phyloP scores from a whole-genome alignment of 2,113 vertebrate species.

The Anser brachyrhynchus region DNA sequence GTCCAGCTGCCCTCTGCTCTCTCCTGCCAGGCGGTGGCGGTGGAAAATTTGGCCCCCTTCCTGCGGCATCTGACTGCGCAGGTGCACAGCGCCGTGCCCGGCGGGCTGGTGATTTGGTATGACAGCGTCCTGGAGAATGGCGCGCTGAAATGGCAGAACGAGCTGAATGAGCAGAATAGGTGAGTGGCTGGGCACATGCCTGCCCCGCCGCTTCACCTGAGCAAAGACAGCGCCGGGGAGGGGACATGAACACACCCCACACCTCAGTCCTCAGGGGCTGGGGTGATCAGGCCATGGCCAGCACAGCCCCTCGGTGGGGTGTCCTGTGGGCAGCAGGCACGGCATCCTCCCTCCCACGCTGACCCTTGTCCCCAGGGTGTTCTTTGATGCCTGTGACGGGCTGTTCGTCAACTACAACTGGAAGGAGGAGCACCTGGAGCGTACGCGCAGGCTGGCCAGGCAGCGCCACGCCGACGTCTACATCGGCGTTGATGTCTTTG shows the following conservation, averaged over 20 bases:
- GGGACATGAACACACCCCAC: not conserved
- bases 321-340: fast-evolving
- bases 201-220: fast-evolving
- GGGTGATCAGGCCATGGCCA: fast-evolving
- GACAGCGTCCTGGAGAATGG: conserved; percentile 87
- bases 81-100: conserved; percentile 79
- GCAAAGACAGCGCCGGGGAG: fast-evolving
- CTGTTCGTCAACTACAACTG: conserved; percentile 99
- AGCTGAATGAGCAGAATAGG: conserved; percentile 89
- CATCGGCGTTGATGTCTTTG: conserved; percentile 92
- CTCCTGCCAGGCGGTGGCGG: conserved; percentile 72
- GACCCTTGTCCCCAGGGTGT: conserved; percentile 73
- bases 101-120: conserved; percentile 91
- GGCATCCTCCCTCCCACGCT: fast-evolving
- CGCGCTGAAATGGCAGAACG: conserved; percentile 89
- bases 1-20: not conserved
- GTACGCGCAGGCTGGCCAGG: conserved; percentile 54
- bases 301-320: not conserved
- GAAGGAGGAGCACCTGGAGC: conserved; percentile 83
- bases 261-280: fast-evolving
- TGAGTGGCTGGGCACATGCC: not conserved
- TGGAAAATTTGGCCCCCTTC: conserved; percentile 80
- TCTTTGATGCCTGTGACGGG: conserved; percentile 90
- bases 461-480: conserved; percentile 81
- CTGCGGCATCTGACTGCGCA: conserved; percentile 82